Conservation (phyloP, 1,140 invertebrate species). For the Drosophila nikananu region DNA sequence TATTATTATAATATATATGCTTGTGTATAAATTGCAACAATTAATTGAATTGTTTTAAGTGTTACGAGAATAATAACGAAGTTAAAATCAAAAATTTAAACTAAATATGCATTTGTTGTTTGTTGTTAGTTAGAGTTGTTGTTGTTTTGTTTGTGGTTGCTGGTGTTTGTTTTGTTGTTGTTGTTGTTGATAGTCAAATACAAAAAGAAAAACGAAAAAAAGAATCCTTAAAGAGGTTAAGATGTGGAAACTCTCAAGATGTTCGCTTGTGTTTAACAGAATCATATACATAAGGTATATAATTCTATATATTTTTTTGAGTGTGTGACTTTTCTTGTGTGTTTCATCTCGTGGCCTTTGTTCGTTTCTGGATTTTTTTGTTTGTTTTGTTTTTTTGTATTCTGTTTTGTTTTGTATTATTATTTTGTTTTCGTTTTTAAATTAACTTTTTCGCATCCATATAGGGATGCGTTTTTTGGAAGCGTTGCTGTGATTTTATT, state of each 20-base stretch:
- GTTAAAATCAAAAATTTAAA: conserved; percentile 44
- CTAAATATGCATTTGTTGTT: conserved; percentile 46
- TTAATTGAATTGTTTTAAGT: conserved; percentile 31
- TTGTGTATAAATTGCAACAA: conserved; percentile 51
- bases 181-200: conserved; percentile 49
- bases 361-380: conserved; percentile 23
- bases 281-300: conserved; percentile 27
- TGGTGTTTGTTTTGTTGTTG: conserved; percentile 28
- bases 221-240: conserved; percentile 14
- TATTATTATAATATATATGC: conserved; percentile 46
- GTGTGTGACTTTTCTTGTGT: conserved; percentile 20
- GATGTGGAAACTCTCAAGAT: conserved; percentile 23
- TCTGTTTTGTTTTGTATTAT: conserved; percentile 22
- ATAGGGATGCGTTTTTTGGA: conserved; percentile 85
- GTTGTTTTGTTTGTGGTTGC: conserved; percentile 32
- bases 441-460: conserved; percentile 84
- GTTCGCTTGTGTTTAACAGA: neutral
- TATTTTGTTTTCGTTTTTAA: conserved; percentile 50
- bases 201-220: conserved; percentile 23
- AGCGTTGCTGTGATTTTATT: conserved; percentile 82
- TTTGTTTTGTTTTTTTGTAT: conserved; percentile 32
- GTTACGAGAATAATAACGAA: conserved; percentile 21
- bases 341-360: conserved; percentile 29
- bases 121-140: conserved; percentile 34
- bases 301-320: conserved; percentile 28